Base-by-base conservation (phyloP, 2,888 invertebrate genomes). In the Hedya salicella region DNA sequence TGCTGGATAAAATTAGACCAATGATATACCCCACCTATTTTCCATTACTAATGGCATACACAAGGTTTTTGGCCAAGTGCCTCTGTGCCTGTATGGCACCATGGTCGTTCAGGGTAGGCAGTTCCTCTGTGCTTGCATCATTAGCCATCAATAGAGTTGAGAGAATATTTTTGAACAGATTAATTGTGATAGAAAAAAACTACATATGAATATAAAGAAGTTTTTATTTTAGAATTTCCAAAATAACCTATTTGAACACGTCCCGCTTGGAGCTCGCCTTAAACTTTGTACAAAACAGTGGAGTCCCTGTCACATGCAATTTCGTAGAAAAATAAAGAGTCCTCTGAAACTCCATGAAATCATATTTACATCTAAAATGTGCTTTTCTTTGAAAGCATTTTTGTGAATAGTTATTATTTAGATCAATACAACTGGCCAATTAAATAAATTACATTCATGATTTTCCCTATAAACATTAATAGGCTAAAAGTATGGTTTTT, bases 251-350 rank as follows among this genome's bases (percentile, higher is more conserved):
- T 73, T 71, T 67, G 75, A 81, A 76, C 75, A 78, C 71, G 72
- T 73, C 73, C 74, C 73, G 74, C 17, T 30, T 40, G 75, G 53
- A 46, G 30, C 48, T 42, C 72, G 78, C 73, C 75, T 73, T 76
- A 79, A 81, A 75, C 75, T 76, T 80, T 79, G 75, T 74, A 77
- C 82, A 75, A 85, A 82, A 82, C 77, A 78, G 78, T 79, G 78
- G 79, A 81, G 79, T 75, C 70, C 62, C 62, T 67, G 68, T 77
- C 68, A 73, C 79, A 82, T 78, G 82, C 81, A 86, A 85, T 82
- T 86, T 82, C 75, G 78, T 89, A 89, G 79, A 90, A 89, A 90
- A 89, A 89, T 88, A 88, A 85, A 81, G 78, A 77, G 70, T 77
- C 76, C 74, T 79, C 71, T 77, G 78, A 83, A 85, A 80, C 77